Evolutionary conservation across 2,888 invertebrate species (phyloP).

Genomic region (Stegana nigrithorax): DNA sequence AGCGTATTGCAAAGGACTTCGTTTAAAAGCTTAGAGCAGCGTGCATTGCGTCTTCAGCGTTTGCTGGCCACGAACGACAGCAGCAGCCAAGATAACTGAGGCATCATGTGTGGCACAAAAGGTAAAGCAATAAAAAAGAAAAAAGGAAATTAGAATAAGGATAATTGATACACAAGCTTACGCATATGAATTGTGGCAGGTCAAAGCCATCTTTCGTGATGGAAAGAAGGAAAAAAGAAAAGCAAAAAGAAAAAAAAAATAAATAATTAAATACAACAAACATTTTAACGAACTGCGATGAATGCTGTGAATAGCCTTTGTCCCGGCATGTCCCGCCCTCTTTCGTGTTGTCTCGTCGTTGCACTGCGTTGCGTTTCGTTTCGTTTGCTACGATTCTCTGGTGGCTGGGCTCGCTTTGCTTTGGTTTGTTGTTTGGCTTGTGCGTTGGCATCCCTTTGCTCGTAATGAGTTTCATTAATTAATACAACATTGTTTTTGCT

Average conservation of each 20-base stretch:
- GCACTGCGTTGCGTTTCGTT: conserved; percentile 10
- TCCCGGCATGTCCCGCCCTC: conserved; percentile 24
- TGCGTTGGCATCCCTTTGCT: conserved; percentile 44
- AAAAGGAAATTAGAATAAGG: not conserved
- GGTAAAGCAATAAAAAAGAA: not conserved
- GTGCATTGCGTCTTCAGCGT: conserved; percentile 1
- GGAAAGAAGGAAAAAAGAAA: not conserved
- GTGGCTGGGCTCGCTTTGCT: conserved; percentile 5
- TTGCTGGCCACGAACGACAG: not conserved
- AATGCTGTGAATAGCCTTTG: too few species aligned
- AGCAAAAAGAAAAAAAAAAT: not conserved
- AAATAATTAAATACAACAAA: too few species aligned
- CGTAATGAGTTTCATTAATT: conserved; percentile 60
- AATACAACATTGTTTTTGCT: conserved; percentile 54
- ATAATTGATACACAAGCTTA: not conserved
- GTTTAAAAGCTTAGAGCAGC: not conserved
- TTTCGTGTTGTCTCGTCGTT: conserved; percentile 31
- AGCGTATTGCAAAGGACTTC: not conserved
- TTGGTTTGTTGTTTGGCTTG: not conserved
- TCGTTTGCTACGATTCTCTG: not conserved
- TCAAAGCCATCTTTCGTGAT: conserved; percentile 40
- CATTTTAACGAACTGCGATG: too few species aligned
- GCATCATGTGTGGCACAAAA: conserved; percentile 1
- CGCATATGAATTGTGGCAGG: conserved; percentile 57
- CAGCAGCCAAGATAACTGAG: not conserved